Percentiles rank a stretch among this genome's conserved stretches.
Conservation (phyloP, 2,888 invertebrate genomes). For the Drosophila algonquin region DNA sequence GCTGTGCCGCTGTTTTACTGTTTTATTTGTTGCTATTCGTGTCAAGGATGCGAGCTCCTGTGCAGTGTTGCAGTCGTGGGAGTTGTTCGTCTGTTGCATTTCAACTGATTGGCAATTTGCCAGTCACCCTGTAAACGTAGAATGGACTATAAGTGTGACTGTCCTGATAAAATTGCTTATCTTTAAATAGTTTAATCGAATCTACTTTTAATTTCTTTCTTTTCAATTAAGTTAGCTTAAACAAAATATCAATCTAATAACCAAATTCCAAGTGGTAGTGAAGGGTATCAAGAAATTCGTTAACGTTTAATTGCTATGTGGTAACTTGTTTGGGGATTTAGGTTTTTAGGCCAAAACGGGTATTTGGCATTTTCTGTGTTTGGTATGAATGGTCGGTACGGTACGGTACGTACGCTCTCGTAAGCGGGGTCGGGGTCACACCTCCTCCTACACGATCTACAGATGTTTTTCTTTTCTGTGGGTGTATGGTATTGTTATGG, state of each 20-base stretch:
- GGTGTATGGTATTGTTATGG: not conserved
- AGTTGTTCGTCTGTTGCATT: not conserved
- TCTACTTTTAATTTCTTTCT: no score
- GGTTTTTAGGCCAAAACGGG: constrained; percentile 75
- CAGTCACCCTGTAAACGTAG: not conserved
- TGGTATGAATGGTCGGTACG: constrained; percentile 21
- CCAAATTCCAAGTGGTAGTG: not conserved
- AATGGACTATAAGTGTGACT: no score
- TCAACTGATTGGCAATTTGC: not conserved
- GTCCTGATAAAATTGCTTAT: no score
- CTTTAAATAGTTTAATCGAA: no score
- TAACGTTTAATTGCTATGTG: constrained; percentile 39
- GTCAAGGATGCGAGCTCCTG: not conserved
- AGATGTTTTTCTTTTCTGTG: constrained; percentile 29
- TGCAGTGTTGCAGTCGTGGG: not conserved
- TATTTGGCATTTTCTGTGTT: constrained; percentile 54
- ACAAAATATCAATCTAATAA: no score
- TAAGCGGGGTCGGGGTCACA: constrained; percentile 13
- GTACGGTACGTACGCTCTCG: not conserved
- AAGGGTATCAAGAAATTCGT: constrained; percentile 48
- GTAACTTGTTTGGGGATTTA: constrained; percentile 59
- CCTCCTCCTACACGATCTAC: constrained; percentile 24
- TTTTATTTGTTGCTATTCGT: not conserved
- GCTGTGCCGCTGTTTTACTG: not conserved
- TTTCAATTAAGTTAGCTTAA: no score